Conservation (phyloP, 1,140 invertebrate genomes). For the Orchesella cincta region DNA sequence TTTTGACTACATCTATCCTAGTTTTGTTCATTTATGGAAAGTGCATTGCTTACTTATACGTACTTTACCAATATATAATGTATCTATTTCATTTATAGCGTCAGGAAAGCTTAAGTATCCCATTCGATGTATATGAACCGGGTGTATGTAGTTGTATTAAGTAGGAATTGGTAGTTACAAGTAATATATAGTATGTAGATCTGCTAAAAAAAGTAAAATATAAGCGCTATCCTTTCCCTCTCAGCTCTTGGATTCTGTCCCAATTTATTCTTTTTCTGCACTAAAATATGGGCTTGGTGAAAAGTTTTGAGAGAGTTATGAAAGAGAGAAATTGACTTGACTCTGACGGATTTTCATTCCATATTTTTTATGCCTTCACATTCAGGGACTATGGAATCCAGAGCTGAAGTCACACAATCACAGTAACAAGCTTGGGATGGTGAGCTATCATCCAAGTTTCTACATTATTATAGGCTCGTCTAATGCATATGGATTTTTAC, state of each 20-base stretch:
- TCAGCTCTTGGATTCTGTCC: neutral
- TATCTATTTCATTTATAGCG: too few species aligned
- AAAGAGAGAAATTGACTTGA: slow-evolving; percentile 16
- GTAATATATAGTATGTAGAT: neutral
- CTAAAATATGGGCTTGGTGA: slow-evolving; percentile 7
- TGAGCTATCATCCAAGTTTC: too few species aligned
- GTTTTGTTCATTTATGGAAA: too few species aligned
- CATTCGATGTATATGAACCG: too few species aligned
- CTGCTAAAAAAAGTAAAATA: neutral
- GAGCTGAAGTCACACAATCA: neutral
- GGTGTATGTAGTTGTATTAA: too few species aligned
- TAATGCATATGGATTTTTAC: too few species aligned
- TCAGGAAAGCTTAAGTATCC: too few species aligned
- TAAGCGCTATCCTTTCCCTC: neutral
- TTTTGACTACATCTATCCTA: too few species aligned
- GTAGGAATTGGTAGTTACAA: neutral
- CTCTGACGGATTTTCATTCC: slow-evolving; percentile 13
- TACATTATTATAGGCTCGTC: too few species aligned
- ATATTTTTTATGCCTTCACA: slow-evolving; percentile 9
- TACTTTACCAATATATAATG: too few species aligned
- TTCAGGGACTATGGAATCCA: neutral
- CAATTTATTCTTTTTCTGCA: neutral
- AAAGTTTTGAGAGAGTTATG: slow-evolving; percentile 21
- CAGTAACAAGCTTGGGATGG: too few species aligned
- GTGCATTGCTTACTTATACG: too few species aligned